Evolutionary conservation across 2,888 invertebrate species (phyloP), one percentile per base, ranked within the genome.

Genomic region (Drosophila koepferae): DNA sequence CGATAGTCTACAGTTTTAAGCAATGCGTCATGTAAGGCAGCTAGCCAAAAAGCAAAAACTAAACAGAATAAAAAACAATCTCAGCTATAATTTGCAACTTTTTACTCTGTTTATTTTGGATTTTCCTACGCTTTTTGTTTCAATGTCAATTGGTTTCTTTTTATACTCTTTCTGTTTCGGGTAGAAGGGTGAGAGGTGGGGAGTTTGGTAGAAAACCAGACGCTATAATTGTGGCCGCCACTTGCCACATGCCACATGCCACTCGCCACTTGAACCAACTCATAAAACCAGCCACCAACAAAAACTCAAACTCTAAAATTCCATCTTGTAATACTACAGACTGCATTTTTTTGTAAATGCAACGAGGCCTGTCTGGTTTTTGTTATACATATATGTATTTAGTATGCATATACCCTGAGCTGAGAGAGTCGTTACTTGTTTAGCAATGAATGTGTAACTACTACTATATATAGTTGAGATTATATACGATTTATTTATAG

Each of bases 221-320:
- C 81, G 64, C 69, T 68, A 69, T 77, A 80, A 77, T 81, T 82
- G 81, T 66, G 59, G 70, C 72, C 44, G 44, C 58, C 61, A 54
- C 61, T 64, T 60, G 20, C 20, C 20, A 20, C 20, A n/a, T n/a
- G 66, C 66, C 69, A 78, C 61, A 63, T 56, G 63, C 66, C 66
- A 78, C 59, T 68, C 60, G 56, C 59, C 77, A 70, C 82, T 80
- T 81, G 63, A 80, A 63, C 59, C 68, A 41, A 63, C 46, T 64
- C 31, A 46, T 58, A 64, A 62, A 64, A 36, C 40, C 28, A 56
- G 49, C 51, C 51, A 36, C 12, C 54, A 72, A 63, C 53, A 23
- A 74, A 48, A 73, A 64, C 53, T 56, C 56, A 44, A 72, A 64
- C 53, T 68, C 54, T 54, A 23, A 54, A 55, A 44, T 55, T 43